Evolutionary conservation across 2,113 vertebrate genomes (phyloP).

Genomic region (Microcebus ravelobensis): DNA sequence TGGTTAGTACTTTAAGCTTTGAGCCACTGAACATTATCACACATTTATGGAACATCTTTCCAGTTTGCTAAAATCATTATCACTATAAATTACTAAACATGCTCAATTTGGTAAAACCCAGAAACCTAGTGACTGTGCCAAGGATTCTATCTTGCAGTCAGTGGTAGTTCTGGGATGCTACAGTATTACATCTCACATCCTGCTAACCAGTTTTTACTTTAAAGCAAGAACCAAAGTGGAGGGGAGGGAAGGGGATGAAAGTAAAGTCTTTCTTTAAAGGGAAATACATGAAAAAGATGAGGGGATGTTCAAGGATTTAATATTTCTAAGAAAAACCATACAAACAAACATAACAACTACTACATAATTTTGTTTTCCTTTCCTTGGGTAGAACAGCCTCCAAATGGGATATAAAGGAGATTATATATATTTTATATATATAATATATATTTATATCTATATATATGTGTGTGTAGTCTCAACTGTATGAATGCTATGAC

Average conservation of each 20-base stretch:
- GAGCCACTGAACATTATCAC: not conserved
- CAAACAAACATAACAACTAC: not conserved
- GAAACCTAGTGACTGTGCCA: not conserved
- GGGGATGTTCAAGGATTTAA: not conserved
- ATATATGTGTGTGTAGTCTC: not conserved
- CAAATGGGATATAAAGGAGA: not conserved
- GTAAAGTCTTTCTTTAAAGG: not conserved
- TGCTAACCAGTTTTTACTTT: not conserved
- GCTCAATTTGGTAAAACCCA: not conserved
- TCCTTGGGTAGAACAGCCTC: not conserved
- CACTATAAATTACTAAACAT: constrained; percentile 25
- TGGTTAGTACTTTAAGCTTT: not conserved
- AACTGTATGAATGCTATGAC: not conserved
- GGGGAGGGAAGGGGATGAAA: not conserved
- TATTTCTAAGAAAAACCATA: not conserved
- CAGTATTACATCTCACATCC: not conserved
- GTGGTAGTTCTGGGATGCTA: not conserved
- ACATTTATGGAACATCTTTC: not conserved
- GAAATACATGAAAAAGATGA: not conserved
- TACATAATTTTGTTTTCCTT: not conserved
- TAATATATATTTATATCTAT: too few relatives aligned
- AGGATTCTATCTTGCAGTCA: not conserved
- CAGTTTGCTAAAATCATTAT: not conserved
- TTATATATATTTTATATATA: too few relatives aligned
- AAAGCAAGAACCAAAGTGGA: not conserved